Evolutionary conservation across 2,113 vertebrate genomes (phyloP), one percentile per base, ranked within the genome.

Genomic region (Gymnocephalus cernua): DNA sequence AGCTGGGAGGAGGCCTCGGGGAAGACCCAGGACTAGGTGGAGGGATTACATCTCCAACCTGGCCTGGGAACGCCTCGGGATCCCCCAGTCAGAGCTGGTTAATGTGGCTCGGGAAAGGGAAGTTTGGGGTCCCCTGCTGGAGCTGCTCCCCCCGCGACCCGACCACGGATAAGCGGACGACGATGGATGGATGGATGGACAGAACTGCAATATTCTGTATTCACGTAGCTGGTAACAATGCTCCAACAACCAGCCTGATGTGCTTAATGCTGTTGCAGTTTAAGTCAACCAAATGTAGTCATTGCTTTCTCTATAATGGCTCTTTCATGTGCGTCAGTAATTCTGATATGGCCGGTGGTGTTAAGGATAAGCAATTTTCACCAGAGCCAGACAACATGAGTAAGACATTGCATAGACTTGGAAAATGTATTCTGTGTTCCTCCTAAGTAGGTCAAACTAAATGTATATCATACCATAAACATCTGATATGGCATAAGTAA

Each of bases 401-500:
- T 48, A 56, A 68, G n/a, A 58, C 23, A 45, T 4, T 38, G 69
- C 9, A 1, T 16, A 27, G 38, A 51, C 14, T 72, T 16, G 16
- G 66, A 53, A 64, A 19, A 68, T 54, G 59, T 62, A 54, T n/a
- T 41, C 23, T 38, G 12, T 62, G 23, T 32, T 68, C 19, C 15
- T 56, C 32, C 25, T 50, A 66, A 78, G 68, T 61, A 79, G 63
- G 48, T 74, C 61, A 71, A 76, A 57, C 45, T 3, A 53, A 35
- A 72, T 66, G 13, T 77, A 71, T 51, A 41, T 79, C 48, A 56
- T 48, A 63, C 77, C 38, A 81, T 67, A 62, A 77, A 56, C 35
- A 73, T 44, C 15, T 67, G 35, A 65, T 66, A 27, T 68, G 47
- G 38, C 16, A 27, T 54, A 29, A 54, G 27, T 53, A 73, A 59